phyloP scores from a whole-genome alignment of 2,888 invertebrate genomes.

The Scaeva pyrastri region DNA sequence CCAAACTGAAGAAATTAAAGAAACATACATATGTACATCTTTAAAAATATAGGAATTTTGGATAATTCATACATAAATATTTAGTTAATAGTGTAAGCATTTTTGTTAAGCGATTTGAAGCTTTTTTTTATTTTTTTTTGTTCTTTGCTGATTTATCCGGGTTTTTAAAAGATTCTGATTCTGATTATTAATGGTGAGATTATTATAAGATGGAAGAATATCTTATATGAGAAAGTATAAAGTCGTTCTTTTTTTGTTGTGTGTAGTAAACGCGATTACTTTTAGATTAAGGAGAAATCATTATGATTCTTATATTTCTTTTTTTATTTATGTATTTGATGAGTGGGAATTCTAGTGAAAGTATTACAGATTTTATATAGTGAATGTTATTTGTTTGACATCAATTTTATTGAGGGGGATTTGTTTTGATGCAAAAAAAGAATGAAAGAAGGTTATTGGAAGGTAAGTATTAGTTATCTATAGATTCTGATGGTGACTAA shows the following conservation, averaged over 20 bases:
- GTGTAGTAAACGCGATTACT: background rate
- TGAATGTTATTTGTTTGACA: constrained; percentile 24
- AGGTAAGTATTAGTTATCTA: too few relatives aligned
- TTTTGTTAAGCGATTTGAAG: constrained; percentile 6
- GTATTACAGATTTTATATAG: constrained; percentile 1
- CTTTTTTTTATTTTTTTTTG: background rate
- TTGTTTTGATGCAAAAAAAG: background rate
- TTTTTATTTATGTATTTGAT: background rate
- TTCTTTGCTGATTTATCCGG: constrained; percentile 25
- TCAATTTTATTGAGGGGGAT: constrained; percentile 10
- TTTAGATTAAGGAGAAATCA: constrained; percentile 28
- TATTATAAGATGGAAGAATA: constrained; percentile 4
- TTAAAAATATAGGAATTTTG: background rate
- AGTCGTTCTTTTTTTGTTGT: background rate
- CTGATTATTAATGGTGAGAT: constrained; percentile 13
- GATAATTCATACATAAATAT: background rate
- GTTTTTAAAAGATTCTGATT: constrained; percentile 11
- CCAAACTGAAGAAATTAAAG: too few relatives aligned
- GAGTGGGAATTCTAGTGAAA: constrained; percentile 32
- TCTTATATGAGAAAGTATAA: constrained; percentile 31
- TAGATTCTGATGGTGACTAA: background rate
- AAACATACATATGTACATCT: background rate
- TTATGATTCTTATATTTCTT: background rate
- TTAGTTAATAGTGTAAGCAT: background rate
- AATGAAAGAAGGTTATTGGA: background rate